Conservation (phyloP, 2,797 vertebrate genomes). For the Sebastes itinus region DNA sequence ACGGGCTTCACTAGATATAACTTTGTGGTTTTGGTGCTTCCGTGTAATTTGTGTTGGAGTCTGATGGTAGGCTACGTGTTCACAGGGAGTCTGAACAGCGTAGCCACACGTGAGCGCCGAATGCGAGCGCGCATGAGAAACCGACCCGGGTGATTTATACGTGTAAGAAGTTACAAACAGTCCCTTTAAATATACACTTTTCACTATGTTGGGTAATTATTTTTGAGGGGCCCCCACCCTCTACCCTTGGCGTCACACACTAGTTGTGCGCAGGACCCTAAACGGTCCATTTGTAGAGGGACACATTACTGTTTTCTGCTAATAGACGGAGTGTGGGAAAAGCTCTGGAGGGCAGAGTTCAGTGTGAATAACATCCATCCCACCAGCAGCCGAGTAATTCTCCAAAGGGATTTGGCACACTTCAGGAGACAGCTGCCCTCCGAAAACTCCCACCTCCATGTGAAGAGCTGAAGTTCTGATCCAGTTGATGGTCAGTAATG, state of each 20-base stretch:
- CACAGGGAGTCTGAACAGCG: no score
- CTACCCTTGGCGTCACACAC: neutral
- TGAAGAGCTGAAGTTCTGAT: neutral
- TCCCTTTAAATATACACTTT: neutral
- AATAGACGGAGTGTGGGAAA: constrained; percentile 75
- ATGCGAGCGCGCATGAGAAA: no score
- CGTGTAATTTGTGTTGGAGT: no score
- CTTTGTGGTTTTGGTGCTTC: no score
- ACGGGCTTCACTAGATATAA: no score
- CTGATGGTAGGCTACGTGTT: no score
- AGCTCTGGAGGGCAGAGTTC: constrained; percentile 16
- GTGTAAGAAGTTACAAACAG: no score
- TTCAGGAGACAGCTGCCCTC: constrained; percentile 8
- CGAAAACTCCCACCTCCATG: neutral
- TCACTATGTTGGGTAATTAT: neutral
- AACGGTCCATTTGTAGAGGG: neutral
- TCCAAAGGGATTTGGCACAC: constrained; percentile 49
- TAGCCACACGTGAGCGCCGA: no score
- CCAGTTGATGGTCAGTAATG: neutral
- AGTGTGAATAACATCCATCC: no score
- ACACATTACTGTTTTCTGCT: neutral
- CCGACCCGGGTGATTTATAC: no score
- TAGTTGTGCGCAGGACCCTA: neutral
- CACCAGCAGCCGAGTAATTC: neutral
- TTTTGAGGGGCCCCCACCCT: neutral